These are phyloP conservation scores for Palythoa caribaeorum DNA, from an alignment of 92 coral and sea anemone species.

Conservation along the genomic window DNA sequence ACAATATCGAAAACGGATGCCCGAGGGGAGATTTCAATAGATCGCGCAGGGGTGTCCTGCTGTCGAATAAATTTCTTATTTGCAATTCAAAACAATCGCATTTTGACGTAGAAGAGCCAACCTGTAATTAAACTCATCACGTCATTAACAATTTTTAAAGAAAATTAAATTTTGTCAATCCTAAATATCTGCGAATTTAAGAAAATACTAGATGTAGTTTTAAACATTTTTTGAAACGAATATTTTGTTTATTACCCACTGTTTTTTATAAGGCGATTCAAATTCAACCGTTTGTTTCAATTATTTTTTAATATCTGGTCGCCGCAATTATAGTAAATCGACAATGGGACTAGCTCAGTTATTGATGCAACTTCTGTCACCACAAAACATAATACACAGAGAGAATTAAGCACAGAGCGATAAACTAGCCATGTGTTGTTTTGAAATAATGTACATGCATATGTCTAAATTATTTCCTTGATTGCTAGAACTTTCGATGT, in stretches of 20 bases:
- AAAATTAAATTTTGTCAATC: not conserved
- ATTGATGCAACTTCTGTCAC: not conserved
- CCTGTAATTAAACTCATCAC: not conserved
- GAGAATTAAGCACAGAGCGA: not conserved
- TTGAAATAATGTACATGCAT: not conserved
- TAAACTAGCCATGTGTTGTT: not conserved
- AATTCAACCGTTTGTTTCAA: not conserved
- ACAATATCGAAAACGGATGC: not conserved
- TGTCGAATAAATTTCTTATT: constrained; percentile 6
- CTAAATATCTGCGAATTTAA: not conserved
- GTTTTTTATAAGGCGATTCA: constrained; percentile 1
- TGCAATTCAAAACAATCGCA: constrained; percentile 15
- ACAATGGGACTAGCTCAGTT: not conserved
- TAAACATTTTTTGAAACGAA: not conserved
- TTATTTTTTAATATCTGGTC: not conserved
- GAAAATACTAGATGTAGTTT: not conserved
- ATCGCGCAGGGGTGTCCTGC: constrained; percentile 5
- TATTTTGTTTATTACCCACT: not conserved
- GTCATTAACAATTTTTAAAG: not conserved
- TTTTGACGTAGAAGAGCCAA: constrained; percentile 24
- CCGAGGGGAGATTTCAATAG: constrained; percentile 22
- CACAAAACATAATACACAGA: not conserved
- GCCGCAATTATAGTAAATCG: not conserved
- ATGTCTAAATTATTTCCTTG: not conserved
- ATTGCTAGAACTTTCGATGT: not conserved